phyloP scores from a whole-genome alignment of 1,140 invertebrate genomes.

The Leptoteleia sp. region DNA sequence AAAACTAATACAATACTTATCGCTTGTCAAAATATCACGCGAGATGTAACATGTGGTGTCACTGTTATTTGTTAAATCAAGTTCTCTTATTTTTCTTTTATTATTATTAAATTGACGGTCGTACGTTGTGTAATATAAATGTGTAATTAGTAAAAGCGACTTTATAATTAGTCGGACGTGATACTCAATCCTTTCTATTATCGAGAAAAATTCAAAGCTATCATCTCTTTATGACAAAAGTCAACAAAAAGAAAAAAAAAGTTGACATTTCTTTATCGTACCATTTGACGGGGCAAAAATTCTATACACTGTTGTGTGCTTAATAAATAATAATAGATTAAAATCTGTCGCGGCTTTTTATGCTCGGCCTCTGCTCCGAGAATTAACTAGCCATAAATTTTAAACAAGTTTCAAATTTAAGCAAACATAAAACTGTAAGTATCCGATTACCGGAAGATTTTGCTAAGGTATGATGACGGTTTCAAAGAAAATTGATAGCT shows the following conservation, averaged over 20 bases:
- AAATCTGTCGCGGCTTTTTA: slow-evolving; percentile 4
- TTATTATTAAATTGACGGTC: slow-evolving; percentile 22
- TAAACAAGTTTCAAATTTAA: slow-evolving; percentile 20
- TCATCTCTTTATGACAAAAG: slow-evolving; percentile 21
- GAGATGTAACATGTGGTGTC: slow-evolving; percentile 10
- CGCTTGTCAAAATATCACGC: slow-evolving; percentile 30
- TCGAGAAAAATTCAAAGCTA: slow-evolving; percentile 5
- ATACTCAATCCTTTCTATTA: slow-evolving; percentile 19
- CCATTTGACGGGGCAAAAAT: background rate
- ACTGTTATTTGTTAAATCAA: slow-evolving; percentile 28
- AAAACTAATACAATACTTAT: slow-evolving; percentile 18
- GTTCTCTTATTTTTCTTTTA: too few relatives aligned
- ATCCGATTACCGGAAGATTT: slow-evolving; percentile 51
- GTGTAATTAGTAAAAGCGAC: slow-evolving; percentile 4
- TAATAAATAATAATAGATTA: slow-evolving; percentile 18
- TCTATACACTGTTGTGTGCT: slow-evolving; percentile 1
- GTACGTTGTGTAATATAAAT: slow-evolving; percentile 32
- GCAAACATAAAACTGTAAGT: slow-evolving; percentile 33
- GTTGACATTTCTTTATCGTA: background rate
- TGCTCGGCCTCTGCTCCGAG: background rate
- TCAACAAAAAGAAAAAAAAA: slow-evolving; percentile 1
- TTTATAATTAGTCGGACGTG: slow-evolving; percentile 23
- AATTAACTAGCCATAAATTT: slow-evolving; percentile 22
- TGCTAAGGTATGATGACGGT: slow-evolving; percentile 35
- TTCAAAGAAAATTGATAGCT: slow-evolving; percentile 85